A percentile compares a stretch with the other conserved stretches of the same genome.
Evolutionary conservation across 2,888 invertebrate genomes (phyloP).

Genomic region (Sceliomorpha sp.): DNA sequence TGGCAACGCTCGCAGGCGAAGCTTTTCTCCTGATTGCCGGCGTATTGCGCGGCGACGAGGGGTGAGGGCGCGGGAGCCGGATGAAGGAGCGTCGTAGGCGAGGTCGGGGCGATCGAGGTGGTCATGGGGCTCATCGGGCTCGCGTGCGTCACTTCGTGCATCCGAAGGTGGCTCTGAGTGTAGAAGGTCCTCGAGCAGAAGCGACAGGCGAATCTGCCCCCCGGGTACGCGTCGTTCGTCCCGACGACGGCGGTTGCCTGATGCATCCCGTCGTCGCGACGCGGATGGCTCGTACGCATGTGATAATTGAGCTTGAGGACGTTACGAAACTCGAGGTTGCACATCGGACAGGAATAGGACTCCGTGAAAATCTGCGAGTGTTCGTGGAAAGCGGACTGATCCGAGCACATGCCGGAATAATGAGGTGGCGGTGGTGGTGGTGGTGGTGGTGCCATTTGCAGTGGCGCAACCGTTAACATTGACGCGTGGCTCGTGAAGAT

Average conservation of each 20-base stretch:
- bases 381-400: slow-evolving; percentile 62
- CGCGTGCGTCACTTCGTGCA: slow-evolving; percentile 73
- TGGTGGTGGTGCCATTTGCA: slow-evolving; percentile 63
- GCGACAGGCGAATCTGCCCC: slow-evolving; percentile 70
- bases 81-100: slow-evolving; percentile 13
- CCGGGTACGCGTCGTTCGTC: slow-evolving; percentile 57
- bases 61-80: slow-evolving; percentile 26
- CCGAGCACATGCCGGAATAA: slow-evolving; percentile 46
- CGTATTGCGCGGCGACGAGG: slow-evolving; percentile 11
- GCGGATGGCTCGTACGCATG: slow-evolving; percentile 70
- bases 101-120: slow-evolving; percentile 30
- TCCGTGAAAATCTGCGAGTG: slow-evolving; percentile 70
- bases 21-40: slow-evolving; percentile 66
- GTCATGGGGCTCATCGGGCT: slow-evolving; percentile 21
- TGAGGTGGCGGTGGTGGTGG: slow-evolving; percentile 20
- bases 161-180: slow-evolving; percentile 70
- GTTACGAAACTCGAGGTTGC: slow-evolving; percentile 75
- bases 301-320: slow-evolving; percentile 75
- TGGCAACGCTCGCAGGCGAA: slow-evolving; percentile 76
- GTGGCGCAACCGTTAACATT: slow-evolving; percentile 64
- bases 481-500: slow-evolving; percentile 69
- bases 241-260: too few relatives aligned
- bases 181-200: slow-evolving; percentile 72
- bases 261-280: slow-evolving; percentile 57
- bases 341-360: slow-evolving; percentile 72